phyloP scores from a whole-genome alignment of 1,140 invertebrate species.

The Drosophila nasuta region DNA sequence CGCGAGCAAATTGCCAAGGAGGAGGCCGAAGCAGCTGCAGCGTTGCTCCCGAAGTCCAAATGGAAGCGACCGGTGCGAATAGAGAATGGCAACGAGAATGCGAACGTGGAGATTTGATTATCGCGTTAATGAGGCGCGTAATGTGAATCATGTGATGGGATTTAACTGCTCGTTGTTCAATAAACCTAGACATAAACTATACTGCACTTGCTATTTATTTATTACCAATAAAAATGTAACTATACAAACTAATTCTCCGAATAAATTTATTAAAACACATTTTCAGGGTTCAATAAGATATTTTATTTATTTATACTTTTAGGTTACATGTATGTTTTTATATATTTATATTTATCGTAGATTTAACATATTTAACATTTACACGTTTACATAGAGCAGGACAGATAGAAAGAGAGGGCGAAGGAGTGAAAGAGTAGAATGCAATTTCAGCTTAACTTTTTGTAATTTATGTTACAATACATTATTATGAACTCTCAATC shows the following conservation, averaged over 20 bases:
- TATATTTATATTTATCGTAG: slow-evolving; percentile 46
- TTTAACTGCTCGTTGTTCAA: neutral
- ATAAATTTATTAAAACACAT: neutral
- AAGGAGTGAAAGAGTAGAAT: slow-evolving; percentile 14
- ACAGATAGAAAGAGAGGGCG: slow-evolving; percentile 24
- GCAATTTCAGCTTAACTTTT: slow-evolving; percentile 47
- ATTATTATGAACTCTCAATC: slow-evolving; percentile 38
- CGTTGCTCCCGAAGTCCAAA: slow-evolving; percentile 57
- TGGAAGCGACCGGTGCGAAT: slow-evolving; percentile 53
- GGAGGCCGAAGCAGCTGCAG: slow-evolving; percentile 68
- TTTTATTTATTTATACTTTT: slow-evolving; percentile 66
- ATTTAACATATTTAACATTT: slow-evolving; percentile 69
- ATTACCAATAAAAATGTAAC: neutral
- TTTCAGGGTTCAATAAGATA: slow-evolving; percentile 76
- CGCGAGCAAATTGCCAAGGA: slow-evolving; percentile 73
- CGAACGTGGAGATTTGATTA: slow-evolving; percentile 42
- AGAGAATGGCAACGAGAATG: neutral
- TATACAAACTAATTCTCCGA: neutral
- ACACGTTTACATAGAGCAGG: slow-evolving; percentile 46
- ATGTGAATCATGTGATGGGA: slow-evolving; percentile 27
- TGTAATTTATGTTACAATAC: slow-evolving; percentile 28
- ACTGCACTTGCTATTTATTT: neutral
- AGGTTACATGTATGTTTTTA: slow-evolving; percentile 61
- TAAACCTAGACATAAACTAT: neutral
- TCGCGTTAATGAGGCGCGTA: slow-evolving; percentile 57